Conservation (phyloP, 1,140 invertebrate genomes). For the Apolygus lucorum region DNA sequence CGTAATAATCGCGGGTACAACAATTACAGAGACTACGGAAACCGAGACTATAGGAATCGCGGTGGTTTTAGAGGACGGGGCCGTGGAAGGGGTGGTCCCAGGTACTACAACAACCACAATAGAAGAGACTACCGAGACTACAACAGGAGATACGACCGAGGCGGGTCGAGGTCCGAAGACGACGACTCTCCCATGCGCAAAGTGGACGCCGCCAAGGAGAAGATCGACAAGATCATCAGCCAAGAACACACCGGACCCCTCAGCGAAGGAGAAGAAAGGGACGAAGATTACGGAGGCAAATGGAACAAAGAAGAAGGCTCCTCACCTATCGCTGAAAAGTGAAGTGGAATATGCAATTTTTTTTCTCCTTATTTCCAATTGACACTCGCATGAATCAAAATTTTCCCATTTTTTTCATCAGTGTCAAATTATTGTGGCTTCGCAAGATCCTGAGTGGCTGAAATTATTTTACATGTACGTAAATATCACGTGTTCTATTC, state of each 20-base stretch:
- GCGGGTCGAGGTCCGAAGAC: conserved; percentile 41
- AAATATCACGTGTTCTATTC: neutral
- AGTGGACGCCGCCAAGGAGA: conserved; percentile 50
- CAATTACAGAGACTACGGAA: conserved; percentile 34
- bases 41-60: too few species aligned
- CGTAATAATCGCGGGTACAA: conserved; percentile 41
- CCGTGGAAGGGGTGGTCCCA: conserved; percentile 43
- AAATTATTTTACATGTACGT: neutral
- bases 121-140: conserved; percentile 34
- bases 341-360: neutral
- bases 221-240: conserved; percentile 50
- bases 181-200: conserved; percentile 48
- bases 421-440: too few species aligned
- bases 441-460: too few species aligned
- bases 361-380: neutral
- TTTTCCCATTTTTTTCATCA: too few species aligned
- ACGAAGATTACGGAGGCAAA: conserved; percentile 41
- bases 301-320: conserved; percentile 19
- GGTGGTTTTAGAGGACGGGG: conserved; percentile 39
- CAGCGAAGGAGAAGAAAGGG: conserved; percentile 61
- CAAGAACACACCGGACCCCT: conserved; percentile 51
- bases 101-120: conserved; percentile 38
- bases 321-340: neutral
- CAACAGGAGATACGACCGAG: conserved; percentile 38
- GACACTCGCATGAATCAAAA: neutral